Evolutionary conservation across 2,113 vertebrate species (phyloP).

Genomic region (Phoxinus phoxinus): DNA sequence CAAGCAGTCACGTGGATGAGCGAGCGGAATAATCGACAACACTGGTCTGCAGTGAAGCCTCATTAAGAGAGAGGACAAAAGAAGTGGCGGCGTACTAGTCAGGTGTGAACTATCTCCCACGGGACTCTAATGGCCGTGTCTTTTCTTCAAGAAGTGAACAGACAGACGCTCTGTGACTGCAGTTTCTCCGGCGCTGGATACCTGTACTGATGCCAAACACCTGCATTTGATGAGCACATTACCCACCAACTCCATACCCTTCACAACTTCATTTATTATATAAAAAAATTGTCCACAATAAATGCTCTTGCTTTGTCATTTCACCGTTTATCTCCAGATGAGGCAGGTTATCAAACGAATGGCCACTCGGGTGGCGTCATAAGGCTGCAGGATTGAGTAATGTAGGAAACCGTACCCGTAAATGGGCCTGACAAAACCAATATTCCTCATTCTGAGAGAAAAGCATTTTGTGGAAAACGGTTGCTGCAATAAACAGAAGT

Average conservation of each 20-base stretch:
- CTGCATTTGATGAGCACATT: conserved; percentile 18
- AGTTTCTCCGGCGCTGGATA: background rate
- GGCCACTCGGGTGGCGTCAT: background rate
- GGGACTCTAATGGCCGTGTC: conserved; percentile 15
- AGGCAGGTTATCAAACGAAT: background rate
- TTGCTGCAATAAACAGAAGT: background rate
- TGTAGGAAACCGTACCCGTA: background rate
- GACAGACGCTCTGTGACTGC: conserved; percentile 4
- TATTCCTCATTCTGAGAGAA: background rate
- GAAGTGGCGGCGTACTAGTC: background rate
- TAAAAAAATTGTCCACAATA: background rate
- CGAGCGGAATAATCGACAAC: conserved; percentile 30
- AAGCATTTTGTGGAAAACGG: background rate
- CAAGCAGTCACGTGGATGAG: conserved; percentile 25
- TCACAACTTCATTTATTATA: background rate
- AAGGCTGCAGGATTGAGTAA: background rate
- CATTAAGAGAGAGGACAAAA: conserved; percentile 37
- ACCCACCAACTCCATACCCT: background rate
- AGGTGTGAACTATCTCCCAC: conserved; percentile 33
- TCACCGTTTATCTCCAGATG: background rate
- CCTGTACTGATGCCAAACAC: background rate
- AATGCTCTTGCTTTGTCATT: background rate
- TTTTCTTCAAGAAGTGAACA: background rate
- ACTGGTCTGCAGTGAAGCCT: conserved; percentile 31
- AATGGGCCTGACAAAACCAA: conserved; percentile 6